A percentile compares a stretch with the other conserved stretches of the same genome.
These are phyloP conservation scores for Athripsodes cinereus DNA, from an alignment of 2,888 invertebrate genomes.

Conservation along the genomic window DNA sequence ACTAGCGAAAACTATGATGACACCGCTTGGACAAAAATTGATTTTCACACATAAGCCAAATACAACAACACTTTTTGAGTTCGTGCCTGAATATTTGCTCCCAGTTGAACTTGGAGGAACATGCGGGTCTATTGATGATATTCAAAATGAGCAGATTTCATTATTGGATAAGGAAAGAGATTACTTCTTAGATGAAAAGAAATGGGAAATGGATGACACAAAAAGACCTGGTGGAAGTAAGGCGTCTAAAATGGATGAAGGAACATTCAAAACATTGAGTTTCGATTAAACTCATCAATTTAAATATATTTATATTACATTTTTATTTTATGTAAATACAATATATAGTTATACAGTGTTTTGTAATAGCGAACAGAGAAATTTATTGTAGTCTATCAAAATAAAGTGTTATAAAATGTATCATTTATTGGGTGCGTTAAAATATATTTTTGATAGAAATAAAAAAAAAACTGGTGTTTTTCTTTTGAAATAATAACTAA, in stretches of 20 bases:
- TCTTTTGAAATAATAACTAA: too few relatives aligned
- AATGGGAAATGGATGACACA: conserved; percentile 56
- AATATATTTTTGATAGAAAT: too few relatives aligned
- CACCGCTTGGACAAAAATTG: background rate
- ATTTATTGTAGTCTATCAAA: too few relatives aligned
- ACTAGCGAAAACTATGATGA: conserved; percentile 60
- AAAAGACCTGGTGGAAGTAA: conserved; percentile 40
- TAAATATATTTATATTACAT: too few relatives aligned
- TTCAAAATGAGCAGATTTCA: background rate
- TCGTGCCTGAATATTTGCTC: background rate
- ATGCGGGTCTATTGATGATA: background rate
- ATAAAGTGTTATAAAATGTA: too few relatives aligned
- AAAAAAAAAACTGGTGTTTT: too few relatives aligned
- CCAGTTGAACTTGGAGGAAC: background rate
- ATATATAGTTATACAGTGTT: too few relatives aligned
- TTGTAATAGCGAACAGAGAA: too few relatives aligned
- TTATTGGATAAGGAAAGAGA: conserved; percentile 35
- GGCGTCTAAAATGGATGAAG: conserved; percentile 42
- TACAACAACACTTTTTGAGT: background rate
- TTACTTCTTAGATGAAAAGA: conserved; percentile 51
- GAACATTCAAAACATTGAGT: conserved; percentile 52
- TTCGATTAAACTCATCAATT: conserved; percentile 39
- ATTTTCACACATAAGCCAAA: background rate
- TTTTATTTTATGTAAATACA: too few relatives aligned
- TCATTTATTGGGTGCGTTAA: too few relatives aligned